phyloP scores from a whole-genome alignment of 1,140 invertebrate genomes.

The Eumaeus atala region DNA sequence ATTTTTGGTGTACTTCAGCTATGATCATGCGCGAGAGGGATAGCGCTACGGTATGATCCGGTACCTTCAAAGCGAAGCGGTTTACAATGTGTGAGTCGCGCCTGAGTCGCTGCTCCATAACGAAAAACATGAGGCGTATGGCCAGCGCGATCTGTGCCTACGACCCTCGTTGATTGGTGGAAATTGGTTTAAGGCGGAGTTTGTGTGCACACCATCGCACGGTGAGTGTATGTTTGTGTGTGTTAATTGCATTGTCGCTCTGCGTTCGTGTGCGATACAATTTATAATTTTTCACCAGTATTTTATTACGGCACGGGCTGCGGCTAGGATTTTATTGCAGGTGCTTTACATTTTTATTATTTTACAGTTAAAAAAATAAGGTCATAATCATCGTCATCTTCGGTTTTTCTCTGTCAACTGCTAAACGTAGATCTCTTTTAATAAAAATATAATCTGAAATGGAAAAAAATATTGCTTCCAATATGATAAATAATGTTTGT shows the following conservation, averaged over 20 bases:
- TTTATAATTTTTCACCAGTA: constrained; percentile 58
- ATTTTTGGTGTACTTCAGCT: background rate
- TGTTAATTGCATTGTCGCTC: constrained; percentile 68
- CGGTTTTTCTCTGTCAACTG: background rate
- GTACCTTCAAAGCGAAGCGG: constrained; percentile 64
- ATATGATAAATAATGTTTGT: too few species aligned
- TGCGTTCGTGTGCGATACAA: constrained; percentile 57
- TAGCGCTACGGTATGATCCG: constrained; percentile 46
- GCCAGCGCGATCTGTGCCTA: constrained; percentile 64
- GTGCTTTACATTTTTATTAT: constrained; percentile 2
- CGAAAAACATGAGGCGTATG: constrained; percentile 69
- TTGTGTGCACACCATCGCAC: constrained; percentile 55
- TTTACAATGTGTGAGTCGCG: constrained; percentile 71
- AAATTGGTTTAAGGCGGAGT: constrained; percentile 64
- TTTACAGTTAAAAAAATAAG: constrained; percentile 4
- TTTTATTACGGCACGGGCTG: constrained; percentile 27
- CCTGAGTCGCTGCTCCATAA: constrained; percentile 68
- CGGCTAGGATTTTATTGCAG: constrained; percentile 16
- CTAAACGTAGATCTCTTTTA: too few species aligned
- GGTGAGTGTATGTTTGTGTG: constrained; percentile 47
- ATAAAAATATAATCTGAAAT: too few species aligned
- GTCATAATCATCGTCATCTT: too few species aligned
- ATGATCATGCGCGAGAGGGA: constrained; percentile 40
- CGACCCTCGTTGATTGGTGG: constrained; percentile 53
- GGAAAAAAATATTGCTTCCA: too few species aligned